phyloP scores from a whole-genome alignment of 2,888 invertebrate genomes.

The Phengaris alcon region DNA sequence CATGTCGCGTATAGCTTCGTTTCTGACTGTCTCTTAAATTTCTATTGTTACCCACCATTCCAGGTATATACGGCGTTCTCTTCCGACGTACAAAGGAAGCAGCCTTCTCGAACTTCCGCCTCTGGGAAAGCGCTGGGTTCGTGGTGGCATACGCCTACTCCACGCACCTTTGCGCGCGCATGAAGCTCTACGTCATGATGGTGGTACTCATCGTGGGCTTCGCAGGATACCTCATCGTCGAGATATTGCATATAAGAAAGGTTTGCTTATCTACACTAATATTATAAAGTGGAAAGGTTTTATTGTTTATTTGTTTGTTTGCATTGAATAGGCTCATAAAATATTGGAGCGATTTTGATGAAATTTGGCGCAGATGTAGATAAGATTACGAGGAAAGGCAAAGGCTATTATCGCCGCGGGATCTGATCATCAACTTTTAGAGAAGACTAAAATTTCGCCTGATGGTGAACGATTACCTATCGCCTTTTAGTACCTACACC shows the following conservation, averaged over 20 bases:
- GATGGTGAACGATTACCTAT: too few species aligned
- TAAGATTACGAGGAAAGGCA: too few species aligned
- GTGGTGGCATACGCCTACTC: slow-evolving; percentile 94
- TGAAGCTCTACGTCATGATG: slow-evolving; percentile 92
- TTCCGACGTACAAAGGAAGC: slow-evolving; percentile 94
- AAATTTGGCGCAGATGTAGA: too few species aligned
- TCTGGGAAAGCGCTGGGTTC: slow-evolving; percentile 95
- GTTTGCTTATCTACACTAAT: slow-evolving; percentile 52
- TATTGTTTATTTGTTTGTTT: too few species aligned
- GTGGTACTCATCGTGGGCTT: slow-evolving; percentile 87
- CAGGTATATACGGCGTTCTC: slow-evolving; percentile 91
- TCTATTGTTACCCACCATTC: slow-evolving; percentile 31
- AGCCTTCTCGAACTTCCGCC: slow-evolving; percentile 93
- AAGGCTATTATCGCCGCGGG: too few species aligned
- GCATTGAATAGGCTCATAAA: too few species aligned
- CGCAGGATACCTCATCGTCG: slow-evolving; percentile 88
- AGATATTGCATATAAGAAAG: slow-evolving; percentile 90
- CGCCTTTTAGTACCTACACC: not conserved
- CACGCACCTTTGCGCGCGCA: slow-evolving; percentile 89
- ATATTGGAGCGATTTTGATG: too few species aligned
- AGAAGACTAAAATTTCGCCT: too few species aligned
- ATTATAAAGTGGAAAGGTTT: too few species aligned
- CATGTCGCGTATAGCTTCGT: too few species aligned
- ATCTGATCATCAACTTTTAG: too few species aligned
- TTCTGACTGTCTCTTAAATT: not conserved